Conservation (phyloP, 1,140 invertebrate species). For the Trypoxylus dichotomus region DNA sequence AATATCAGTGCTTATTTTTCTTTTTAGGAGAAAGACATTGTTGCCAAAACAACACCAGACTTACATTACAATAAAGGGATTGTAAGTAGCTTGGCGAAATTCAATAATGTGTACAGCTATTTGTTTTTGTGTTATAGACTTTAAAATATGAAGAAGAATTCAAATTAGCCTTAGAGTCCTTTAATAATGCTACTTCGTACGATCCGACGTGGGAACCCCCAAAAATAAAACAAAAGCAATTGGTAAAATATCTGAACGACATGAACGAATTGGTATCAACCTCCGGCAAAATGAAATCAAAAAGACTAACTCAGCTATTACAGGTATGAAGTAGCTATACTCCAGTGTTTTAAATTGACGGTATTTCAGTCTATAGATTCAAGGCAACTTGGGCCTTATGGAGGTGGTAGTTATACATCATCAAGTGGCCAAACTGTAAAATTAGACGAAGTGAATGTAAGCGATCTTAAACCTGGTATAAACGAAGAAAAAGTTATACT, state of each 20-base stretch:
- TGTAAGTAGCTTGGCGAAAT: constrained; percentile 57
- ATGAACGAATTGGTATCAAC: constrained; percentile 65
- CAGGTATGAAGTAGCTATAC: constrained; percentile 52
- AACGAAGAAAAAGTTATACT: constrained; percentile 72
- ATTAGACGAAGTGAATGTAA: constrained; percentile 57
- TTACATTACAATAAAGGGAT: constrained; percentile 85
- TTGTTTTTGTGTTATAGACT: constrained; percentile 59
- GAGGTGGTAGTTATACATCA: constrained; percentile 60
- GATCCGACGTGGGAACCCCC: constrained; percentile 79
- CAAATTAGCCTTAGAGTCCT: constrained; percentile 68
- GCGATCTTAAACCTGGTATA: constrained; percentile 59
- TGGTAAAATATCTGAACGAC: constrained; percentile 69
- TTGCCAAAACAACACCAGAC: constrained; percentile 74
- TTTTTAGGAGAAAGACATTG: constrained; percentile 72
- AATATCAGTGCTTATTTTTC: neutral
- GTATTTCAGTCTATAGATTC: constrained; percentile 57
- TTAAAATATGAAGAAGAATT: constrained; percentile 83
- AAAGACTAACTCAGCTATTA: constrained; percentile 67
- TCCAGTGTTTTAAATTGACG: neutral
- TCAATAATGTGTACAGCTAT: neutral
- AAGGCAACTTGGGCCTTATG: constrained; percentile 66
- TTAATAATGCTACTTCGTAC: constrained; percentile 64
- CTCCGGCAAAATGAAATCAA: constrained; percentile 76
- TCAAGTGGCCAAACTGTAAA: constrained; percentile 58
- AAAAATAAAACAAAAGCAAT: constrained; percentile 60